Conservation (phyloP, 2,113 vertebrate species). For the Elephantulus edwardii region DNA sequence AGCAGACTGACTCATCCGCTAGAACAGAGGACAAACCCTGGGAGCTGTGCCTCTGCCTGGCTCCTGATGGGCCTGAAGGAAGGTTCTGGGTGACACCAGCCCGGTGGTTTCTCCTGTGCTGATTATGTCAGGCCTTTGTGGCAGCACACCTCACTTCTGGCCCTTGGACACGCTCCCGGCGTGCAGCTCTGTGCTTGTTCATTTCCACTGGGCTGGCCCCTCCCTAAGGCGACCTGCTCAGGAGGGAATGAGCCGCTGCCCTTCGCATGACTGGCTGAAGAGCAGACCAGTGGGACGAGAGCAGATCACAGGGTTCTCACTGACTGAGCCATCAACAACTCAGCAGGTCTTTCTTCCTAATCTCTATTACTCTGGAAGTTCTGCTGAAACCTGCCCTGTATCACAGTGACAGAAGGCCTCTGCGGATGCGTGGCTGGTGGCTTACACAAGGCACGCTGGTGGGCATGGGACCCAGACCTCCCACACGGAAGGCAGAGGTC, state of each 20-base stretch:
- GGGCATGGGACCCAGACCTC: no score
- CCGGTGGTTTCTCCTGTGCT: neutral
- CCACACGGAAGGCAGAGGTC: no score
- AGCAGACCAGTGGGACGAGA: no score
- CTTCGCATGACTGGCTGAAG: neutral
- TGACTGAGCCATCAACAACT: no score
- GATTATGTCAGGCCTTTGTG: neutral
- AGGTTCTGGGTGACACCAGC: accelerated
- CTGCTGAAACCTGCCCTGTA: no score
- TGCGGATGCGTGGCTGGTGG: no score
- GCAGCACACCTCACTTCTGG: neutral
- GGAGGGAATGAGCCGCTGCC: neutral
- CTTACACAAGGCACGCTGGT: no score
- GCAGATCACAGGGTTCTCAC: no score
- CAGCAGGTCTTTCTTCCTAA: no score
- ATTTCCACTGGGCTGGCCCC: neutral
- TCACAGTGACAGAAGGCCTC: no score
- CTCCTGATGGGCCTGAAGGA: neutral
- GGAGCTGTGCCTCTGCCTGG: accelerated
- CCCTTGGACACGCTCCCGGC: neutral
- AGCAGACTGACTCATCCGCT: neutral
- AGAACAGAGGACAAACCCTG: neutral
- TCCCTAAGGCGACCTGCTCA: neutral
- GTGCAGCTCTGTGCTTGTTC: neutral
- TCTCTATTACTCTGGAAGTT: no score